A percentile compares a stretch with the other conserved stretches of the same genome.
These are phyloP conservation scores for Amphiura filiformis DNA, from an alignment of 35 echinoderm and acorn worm genomes.

Conservation along the genomic window DNA sequence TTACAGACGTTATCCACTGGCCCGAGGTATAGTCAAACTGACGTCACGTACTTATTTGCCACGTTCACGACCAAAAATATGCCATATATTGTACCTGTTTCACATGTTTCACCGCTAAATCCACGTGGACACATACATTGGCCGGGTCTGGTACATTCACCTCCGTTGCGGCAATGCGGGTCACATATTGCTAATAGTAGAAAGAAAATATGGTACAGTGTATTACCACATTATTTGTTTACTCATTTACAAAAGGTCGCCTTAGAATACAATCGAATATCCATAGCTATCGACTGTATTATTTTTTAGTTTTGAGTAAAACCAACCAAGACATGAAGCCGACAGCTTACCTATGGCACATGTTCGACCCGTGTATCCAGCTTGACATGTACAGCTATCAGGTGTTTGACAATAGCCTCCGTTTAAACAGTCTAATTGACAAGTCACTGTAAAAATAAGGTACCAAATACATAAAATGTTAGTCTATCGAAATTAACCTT, in stretches of 20 bases:
- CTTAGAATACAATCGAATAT: no score
- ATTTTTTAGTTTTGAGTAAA: no score
- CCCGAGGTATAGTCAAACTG: no score
- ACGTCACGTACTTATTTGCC: no score
- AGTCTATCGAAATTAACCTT: no score
- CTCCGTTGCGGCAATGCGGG: slow-evolving; percentile 60
- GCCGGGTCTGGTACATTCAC: slow-evolving; percentile 40
- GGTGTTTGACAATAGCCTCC: slow-evolving; percentile 59
- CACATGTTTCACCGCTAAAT: slow-evolving; percentile 46
- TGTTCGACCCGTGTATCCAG: slow-evolving; percentile 46
- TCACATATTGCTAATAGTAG: slow-evolving; percentile 45
- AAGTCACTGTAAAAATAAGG: slow-evolving; percentile 50
- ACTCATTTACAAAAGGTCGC: no score
- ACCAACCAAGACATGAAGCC: no score
- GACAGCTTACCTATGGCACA: slow-evolving; percentile 53
- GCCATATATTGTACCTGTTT: slow-evolving; percentile 38
- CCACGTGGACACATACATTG: slow-evolving; percentile 56
- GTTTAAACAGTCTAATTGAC: slow-evolving; percentile 51
- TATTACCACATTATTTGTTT: no score
- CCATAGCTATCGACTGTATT: no score
- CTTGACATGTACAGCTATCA: slow-evolving; percentile 41
- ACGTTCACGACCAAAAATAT: neutral
- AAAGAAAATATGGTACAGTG: neutral
- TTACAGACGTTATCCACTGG: no score
- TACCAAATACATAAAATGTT: no score